Percentiles rank a stretch among this genome's conserved stretches.
These are phyloP conservation scores for Ambastaia sidthimunki DNA, from an alignment of 2,797 vertebrate genomes.

Conservation along the genomic window DNA sequence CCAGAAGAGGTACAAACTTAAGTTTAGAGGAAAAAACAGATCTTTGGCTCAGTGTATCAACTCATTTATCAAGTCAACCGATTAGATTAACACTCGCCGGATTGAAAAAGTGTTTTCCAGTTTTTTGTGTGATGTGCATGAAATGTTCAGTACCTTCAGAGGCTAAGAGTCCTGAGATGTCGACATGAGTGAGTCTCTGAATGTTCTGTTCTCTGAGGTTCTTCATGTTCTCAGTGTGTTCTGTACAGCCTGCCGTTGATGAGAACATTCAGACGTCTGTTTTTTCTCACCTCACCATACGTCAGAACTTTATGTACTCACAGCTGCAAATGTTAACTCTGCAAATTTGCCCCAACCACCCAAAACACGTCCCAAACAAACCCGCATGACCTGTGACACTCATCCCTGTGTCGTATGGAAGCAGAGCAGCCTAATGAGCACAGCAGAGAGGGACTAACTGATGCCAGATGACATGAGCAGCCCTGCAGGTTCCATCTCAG, in stretches of 20 bases:
- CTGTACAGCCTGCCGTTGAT: neutral
- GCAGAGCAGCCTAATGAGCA: slow-evolving; percentile 65
- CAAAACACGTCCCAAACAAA: slow-evolving; percentile 33
- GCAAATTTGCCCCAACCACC: slow-evolving; percentile 15
- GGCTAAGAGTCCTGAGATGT: neutral
- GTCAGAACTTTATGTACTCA: slow-evolving; percentile 51
- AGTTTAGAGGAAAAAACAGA: too few species aligned
- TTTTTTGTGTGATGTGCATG: neutral
- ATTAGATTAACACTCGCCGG: neutral
- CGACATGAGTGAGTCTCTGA: neutral
- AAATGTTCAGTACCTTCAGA: neutral
- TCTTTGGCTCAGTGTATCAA: too few species aligned
- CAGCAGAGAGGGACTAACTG: slow-evolving; percentile 69
- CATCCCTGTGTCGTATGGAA: slow-evolving; percentile 37
- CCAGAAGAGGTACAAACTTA: too few species aligned
- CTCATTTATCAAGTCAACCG: neutral
- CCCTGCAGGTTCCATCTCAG: slow-evolving; percentile 40
- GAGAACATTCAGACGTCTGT: neutral
- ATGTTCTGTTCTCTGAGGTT: slow-evolving; percentile 10
- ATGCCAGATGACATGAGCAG: slow-evolving; percentile 71
- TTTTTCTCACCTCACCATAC: slow-evolving; percentile 52
- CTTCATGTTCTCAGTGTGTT: neutral
- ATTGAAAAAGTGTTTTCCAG: neutral
- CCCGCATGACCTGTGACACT: slow-evolving; percentile 29
- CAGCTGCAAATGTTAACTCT: slow-evolving; percentile 58